Evolutionary conservation across 1,140 invertebrate genomes (phyloP).

Genomic region (Apis mellifera): Amel_HAv3.1 CM009934.2:13078501-13079000

Average conservation of each 20-base stretch:
- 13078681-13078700: background rate
- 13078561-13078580: background rate
- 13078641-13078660: too few relatives aligned
- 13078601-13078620: background rate
- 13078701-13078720: background rate
- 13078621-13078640: slow-evolving; percentile 20
- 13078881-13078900: too few relatives aligned
- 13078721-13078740: slow-evolving; percentile 30
- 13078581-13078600: slow-evolving; percentile 32
- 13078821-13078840: background rate
- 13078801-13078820: slow-evolving; percentile 21
- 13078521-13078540: slow-evolving; percentile 54
- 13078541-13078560: slow-evolving; percentile 40
- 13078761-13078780: slow-evolving; percentile 43
- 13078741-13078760: slow-evolving; percentile 12
- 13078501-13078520: slow-evolving; percentile 49
- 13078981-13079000: too few relatives aligned
- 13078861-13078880: slow-evolving; percentile 26
- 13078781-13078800: slow-evolving; percentile 17
- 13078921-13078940: too few relatives aligned
- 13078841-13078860: slow-evolving; percentile 38
- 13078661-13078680: background rate
- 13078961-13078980: too few relatives aligned
- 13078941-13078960: too few relatives aligned
- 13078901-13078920: too few relatives aligned